These are phyloP conservation scores for Scaptomyza reducta DNA, from an alignment of 2,888 invertebrate genomes.

Conservation along the genomic window DNA sequence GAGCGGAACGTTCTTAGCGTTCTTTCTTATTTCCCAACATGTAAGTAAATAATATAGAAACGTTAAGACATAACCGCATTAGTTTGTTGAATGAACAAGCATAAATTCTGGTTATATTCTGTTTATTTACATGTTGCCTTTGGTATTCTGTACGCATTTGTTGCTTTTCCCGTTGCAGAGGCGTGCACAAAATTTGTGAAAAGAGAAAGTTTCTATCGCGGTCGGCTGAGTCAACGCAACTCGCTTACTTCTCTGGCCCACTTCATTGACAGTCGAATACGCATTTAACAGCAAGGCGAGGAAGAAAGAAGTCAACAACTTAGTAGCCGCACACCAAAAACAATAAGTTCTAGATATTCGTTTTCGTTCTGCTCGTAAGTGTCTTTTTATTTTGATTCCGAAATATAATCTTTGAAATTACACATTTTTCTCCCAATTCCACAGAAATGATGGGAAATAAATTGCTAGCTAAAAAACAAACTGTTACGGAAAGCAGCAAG, in stretches of 20 bases:
- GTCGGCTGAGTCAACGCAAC: conserved; percentile 3
- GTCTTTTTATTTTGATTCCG: not conserved
- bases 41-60: not conserved
- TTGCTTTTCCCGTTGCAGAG: conserved; percentile 33
- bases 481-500: not conserved
- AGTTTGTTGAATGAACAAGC: not conserved
- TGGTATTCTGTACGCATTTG: not conserved
- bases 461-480: not conserved
- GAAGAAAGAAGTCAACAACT: conserved; percentile 3
- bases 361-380: not conserved
- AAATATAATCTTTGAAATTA: not conserved
- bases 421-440: not conserved
- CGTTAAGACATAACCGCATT: not conserved
- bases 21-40: not conserved
- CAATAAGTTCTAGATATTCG: not conserved
- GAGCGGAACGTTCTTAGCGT: not conserved
- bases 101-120: not conserved
- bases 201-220: conserved; percentile 73
- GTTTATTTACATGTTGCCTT: not conserved
- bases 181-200: conserved; percentile 77
- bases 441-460: conserved; percentile 5
- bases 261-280: conserved; percentile 1
- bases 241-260: not conserved
- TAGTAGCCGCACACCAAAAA: not conserved
- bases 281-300: conserved; percentile 3